Evolutionary conservation across 2,888 invertebrate species (phyloP), one percentile per base, ranked within the genome.

Genomic region (Callinectes sapidus): DNA sequence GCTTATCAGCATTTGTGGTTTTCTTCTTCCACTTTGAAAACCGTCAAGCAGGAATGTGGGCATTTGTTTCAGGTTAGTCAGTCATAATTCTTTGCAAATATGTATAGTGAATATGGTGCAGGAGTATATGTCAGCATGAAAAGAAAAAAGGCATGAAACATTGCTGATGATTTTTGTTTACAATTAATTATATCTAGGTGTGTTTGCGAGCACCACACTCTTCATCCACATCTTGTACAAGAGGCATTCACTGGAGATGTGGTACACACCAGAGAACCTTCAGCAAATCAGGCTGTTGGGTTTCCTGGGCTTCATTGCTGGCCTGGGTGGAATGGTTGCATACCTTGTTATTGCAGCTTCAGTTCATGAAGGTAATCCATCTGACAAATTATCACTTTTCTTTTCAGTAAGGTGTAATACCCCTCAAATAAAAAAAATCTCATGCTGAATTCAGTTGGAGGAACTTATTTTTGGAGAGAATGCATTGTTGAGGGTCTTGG

Each of bases 21-120:
- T 93, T 93, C 86, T 93, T 93, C 87, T 93, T 93, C 55, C 90
- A 93, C 35, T 93, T 93, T 87, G 71, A 89, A 71, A 93, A 93
- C 71, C 93, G 87, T 2, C 93, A 93, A 48, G 93, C 93, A 35
- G 93, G 93, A n/a, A 91, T 93, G 32, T 93, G 93, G 93, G 93
- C 93, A n/a, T 93, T 93, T 71, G 93, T 93, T 23, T 91, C 91
- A 89, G 93, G 93, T 93, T 18, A 54, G 88, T 14, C 39, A 54
- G 14, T 66, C 54, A 61, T 55, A 61, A 28, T 54, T 89, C 6
- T 89, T 48, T 1, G n/a, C n/a, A n/a, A n/a, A n/a, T n/a, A n/a
- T n/a, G n/a, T n/a, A n/a, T n/a, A n/a, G n/a, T n/a, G n/a, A n/a
- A n/a, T n/a, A n/a, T n/a, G n/a, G n/a, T n/a, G n/a, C n/a, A n/a